Evolutionary conservation across 2,113 vertebrate species (phyloP).

Genomic region (Paradoxurus hermaphroditus): DNA sequence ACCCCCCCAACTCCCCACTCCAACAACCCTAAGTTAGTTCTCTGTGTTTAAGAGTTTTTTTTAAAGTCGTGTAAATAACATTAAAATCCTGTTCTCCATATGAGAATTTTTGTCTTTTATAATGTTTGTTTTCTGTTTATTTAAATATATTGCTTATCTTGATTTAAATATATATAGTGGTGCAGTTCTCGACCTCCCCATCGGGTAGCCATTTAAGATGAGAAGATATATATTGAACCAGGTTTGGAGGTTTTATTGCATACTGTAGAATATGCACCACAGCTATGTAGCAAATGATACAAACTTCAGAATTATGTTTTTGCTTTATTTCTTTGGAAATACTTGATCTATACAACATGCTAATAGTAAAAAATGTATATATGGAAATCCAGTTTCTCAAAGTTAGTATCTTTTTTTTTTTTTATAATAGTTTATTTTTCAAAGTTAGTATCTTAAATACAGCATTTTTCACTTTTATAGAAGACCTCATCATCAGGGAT

Average conservation of each 20-base stretch:
- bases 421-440: too few relatives aligned
- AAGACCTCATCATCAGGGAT: constrained; percentile 73
- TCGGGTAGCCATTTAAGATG: neutral
- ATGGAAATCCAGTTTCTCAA: neutral
- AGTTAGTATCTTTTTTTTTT: neutral
- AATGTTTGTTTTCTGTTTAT: neutral
- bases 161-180: neutral
- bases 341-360: neutral
- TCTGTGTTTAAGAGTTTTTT: neutral
- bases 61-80: neutral
- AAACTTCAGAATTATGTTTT: neutral
- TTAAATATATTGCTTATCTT: neutral
- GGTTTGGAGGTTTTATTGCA: neutral
- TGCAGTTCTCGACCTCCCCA: neutral
- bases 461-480: constrained; percentile 64
- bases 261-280: neutral
- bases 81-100: neutral
- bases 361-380: neutral
- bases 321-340: neutral
- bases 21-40: too few relatives aligned
- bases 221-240: neutral
- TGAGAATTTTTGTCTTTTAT: neutral
- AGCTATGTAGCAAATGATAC: neutral
- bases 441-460: neutral
- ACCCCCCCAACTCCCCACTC: too few relatives aligned